Base-by-base conservation (phyloP, 1,140 invertebrate genomes). In the Paralvinella palmiformis region DNA sequence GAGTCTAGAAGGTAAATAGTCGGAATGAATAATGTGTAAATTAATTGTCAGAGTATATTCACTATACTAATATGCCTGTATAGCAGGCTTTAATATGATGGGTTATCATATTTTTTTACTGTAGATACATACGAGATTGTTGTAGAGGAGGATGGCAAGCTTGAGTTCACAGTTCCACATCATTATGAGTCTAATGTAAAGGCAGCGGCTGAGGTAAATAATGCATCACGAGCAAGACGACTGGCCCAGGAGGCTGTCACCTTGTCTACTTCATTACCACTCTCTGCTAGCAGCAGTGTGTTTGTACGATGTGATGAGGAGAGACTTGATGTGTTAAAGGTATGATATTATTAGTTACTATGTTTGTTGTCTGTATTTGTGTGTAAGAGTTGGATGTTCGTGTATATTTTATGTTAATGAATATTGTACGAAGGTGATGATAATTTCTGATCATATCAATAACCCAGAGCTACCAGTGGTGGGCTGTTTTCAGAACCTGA, bases 271-370 rank as follows among this genome's bases (percentile, higher is more conserved):
- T 91, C 91, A 57, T 83, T 98, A 66, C 94, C 95, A 59, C 85
- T 98, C 22, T 95, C 92, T 24, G 93, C 90, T 71, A 94, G 91
- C 76, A 95, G 91, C 74, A 91, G 91, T 68, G 94, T 98, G 52
- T 98, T 97, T 85, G 93, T 97, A 57, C 86, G 94, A 67, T 95
- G 92, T 82, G 94, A 96, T 82, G 88, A 91, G 59, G 93, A 96
- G 77, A 85, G 94, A 69, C 83, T 96, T 52, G 93, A 96, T 79
- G 86, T 96, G 63, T 97, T 95, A 93, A 97, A 94, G 86, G 91
- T 90, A 64, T 31, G 48, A n/a, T n/a, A n/a, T n/a, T n/a, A n/a
- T n/a, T n/a, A n/a, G n/a, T n/a, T n/a, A n/a, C n/a, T n/a, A n/a
- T n/a, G n/a, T n/a, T n/a, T n/a, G n/a, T n/a, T n/a, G n/a, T n/a